Percentiles rank a stretch among this genome's conserved stretches.
Conservation (phyloP, 2,888 invertebrate genomes). For the Dorcus hopei region DNA sequence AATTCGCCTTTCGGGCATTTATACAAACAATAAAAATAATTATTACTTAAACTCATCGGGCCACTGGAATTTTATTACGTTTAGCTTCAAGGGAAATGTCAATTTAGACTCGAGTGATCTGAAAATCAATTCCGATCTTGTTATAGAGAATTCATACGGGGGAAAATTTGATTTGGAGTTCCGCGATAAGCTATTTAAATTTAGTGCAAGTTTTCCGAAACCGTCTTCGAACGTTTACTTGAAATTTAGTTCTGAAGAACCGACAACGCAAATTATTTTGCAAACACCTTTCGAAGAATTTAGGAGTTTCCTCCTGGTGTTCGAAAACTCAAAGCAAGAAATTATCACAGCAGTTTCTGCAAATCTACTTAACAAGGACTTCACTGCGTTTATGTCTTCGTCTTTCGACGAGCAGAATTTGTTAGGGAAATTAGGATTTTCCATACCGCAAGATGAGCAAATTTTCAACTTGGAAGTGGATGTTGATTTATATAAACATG, state of each 20-base stretch:
- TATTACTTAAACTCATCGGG: conserved; percentile 17
- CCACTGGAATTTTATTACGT: conserved; percentile 16
- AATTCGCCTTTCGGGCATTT: conserved; percentile 17
- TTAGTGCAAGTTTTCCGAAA: conserved; percentile 17
- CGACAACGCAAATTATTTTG: not conserved
- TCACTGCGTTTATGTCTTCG: not conserved
- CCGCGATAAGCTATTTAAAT: conserved; percentile 4
- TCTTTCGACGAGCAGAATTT: not conserved
- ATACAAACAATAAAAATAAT: conserved; percentile 13
- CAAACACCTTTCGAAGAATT: conserved; percentile 18
- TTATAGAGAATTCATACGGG: conserved; percentile 11
- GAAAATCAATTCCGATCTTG: conserved; percentile 5
- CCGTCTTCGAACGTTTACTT: conserved; percentile 7
- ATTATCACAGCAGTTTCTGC: not conserved
- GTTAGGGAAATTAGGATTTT: not conserved
- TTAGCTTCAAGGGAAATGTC: conserved; percentile 7
- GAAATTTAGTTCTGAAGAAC: conserved; percentile 4
- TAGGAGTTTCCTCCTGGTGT: not conserved
- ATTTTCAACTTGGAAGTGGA: no score
- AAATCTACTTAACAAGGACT: not conserved
- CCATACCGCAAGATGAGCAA: not conserved
- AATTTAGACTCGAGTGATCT: not conserved
- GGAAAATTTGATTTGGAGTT: conserved; percentile 14
- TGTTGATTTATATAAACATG: no score
- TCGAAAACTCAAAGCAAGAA: not conserved